Evolutionary conservation across 2,888 invertebrate species (phyloP), one percentile per base, ranked within the genome.

Genomic region (Mechanitis mazaeus): DNA sequence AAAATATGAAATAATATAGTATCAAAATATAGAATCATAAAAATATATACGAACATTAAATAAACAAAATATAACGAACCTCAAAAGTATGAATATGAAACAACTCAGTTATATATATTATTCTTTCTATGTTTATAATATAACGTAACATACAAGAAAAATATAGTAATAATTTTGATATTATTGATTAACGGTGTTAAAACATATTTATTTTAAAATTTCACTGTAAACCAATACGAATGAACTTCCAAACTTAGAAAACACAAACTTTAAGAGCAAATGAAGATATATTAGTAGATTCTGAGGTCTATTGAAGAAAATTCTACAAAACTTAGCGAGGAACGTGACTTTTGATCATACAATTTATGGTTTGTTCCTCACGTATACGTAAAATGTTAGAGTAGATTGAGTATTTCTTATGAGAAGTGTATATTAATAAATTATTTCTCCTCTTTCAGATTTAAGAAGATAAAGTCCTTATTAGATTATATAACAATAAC

Each of bases 281-380:
- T 9, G 50, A 50, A 50, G 50, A 50, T 50, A 31, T 50, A 50
- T 50, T 28, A 50, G 28, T 50, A 31, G 7, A 31, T 31, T 50
- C 9, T 31, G 50, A 50, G 50, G 50, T 50, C 50, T 31, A 50
- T 50, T 50, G 50, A 50, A 50, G 50, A 50, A 28, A 42, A 31
- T 31, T 50, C 50, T 31, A 31, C 7, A 50, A 50, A 50, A 50
- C 50, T 50, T 50, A 50, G 50, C 28, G 50, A 50, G 50, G 31
- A 31, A 50, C 50, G 50, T 50, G 50, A 50, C 50, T 50, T 31
- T 50, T 31, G 7, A 31, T 31, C 31, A 50, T 50, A 31, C n/a
- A 50, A 50, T 50, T 50, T 50, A 31, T 50, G 47, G 47, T 6
- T 50, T 50, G 50, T 50, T 50, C n/a, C 47, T 47, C 47, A 47